Conservation (phyloP, 2,797 vertebrate genomes). For the Typhlichthys eigenmanni region DNA sequence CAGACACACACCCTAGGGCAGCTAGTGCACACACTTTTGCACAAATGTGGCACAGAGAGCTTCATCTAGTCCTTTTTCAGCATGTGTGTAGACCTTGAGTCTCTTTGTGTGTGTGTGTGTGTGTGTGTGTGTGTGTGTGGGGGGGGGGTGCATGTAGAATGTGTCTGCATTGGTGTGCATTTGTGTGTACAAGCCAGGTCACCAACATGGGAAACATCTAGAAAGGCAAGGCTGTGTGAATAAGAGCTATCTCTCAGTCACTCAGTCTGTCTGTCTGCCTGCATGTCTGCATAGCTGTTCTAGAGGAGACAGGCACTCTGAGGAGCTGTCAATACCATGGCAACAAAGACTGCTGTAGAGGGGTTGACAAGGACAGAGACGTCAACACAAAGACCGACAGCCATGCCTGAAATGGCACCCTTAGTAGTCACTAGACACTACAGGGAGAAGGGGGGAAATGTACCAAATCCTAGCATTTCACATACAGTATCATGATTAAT, state of each 20-base stretch:
- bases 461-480: too few species aligned
- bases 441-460: too few species aligned
- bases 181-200: slow-evolving; percentile 48
- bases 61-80: too few species aligned
- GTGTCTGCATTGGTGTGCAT: slow-evolving; percentile 31
- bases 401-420: too few species aligned
- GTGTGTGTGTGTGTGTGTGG: background rate
- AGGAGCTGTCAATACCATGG: slow-evolving; percentile 24
- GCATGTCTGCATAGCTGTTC: slow-evolving; percentile 40
- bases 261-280: slow-evolving; percentile 16
- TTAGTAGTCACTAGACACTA: too few species aligned
- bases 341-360: background rate
- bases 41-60: too few species aligned
- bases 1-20: too few species aligned
- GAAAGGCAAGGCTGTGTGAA: slow-evolving; percentile 45
- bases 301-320: slow-evolving; percentile 50
- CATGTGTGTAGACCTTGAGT: too few species aligned
- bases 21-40: too few species aligned
- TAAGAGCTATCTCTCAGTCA: slow-evolving; percentile 46
- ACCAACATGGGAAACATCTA: slow-evolving; percentile 45
- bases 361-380: background rate
- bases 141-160: background rate
- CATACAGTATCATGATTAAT: too few species aligned
- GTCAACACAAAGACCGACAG: background rate
- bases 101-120: background rate